Base-by-base conservation (phyloP, 1,140 invertebrate species). In the Sarcophaga bullata region DNA sequence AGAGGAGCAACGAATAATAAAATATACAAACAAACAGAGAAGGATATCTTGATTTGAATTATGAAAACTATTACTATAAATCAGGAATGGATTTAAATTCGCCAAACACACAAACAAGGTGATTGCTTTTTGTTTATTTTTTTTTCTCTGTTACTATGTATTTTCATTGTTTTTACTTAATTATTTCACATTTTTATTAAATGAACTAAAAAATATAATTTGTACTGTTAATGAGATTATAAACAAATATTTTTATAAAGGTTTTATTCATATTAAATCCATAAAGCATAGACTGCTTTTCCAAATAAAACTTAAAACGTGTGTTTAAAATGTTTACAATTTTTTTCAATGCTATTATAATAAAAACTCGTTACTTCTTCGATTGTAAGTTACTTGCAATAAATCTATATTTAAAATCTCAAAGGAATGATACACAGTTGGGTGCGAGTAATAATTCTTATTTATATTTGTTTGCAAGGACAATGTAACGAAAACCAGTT, bases 11-110 rank as follows among this genome's bases (percentile, higher is more conserved):
- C 62, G 62, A 68, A 68, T 68, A 19, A 68, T 68, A 37, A 37
- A 37, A 37, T 37, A 37, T 37, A 37, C 25, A 37, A 37, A 37
- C 25, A 37, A 2, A 37, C 25, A 37, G 25, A 2, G 25, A 37
- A 37, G 25, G 25, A 37, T 2, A 37, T 37, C 25, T 37, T 37
- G 25, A 37, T 37, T 37, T 19, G 9, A 68, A 8, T 25, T 68
- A 19, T 68, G 19, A 25, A 62, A 6, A n/a, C 54, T 8, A 68
- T 8, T 37, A 37, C 25, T 37, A 15, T 25, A 8, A 6, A 58
- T 58, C 62, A 68, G 62, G 62, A 68, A 19, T 68, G 62, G 62
- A 68, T 68, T 68, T 4, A 68, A 68, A 68, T 68, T 17, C n/a
- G 62, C 62, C 15, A 58, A 68, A 68, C 62, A 68, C 17, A 68